Conservation (phyloP, 2,113 vertebrate genomes). For the Tetrao urogallus region DNA sequence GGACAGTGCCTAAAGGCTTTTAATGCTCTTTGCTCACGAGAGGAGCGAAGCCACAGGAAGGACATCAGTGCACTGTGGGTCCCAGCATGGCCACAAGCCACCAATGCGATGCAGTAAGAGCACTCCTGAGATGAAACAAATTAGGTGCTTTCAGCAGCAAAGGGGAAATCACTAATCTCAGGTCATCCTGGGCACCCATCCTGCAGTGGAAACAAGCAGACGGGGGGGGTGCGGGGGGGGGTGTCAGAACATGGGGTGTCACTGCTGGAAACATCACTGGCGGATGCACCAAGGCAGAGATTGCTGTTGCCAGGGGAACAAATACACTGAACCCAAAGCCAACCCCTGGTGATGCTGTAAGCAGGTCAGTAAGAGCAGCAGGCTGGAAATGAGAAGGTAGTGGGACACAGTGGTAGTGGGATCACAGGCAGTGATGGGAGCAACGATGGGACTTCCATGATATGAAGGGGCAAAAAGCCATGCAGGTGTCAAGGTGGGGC, state of each 20-base stretch:
- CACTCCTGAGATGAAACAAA: background rate
- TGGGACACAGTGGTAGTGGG: too few species aligned
- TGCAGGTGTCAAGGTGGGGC: background rate
- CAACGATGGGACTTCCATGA: background rate
- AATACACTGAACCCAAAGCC: background rate
- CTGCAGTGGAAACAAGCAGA: background rate
- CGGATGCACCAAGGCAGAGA: background rate
- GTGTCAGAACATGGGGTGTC: background rate
- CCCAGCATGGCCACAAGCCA: accelerated
- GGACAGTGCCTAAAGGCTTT: background rate
- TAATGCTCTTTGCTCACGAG: background rate
- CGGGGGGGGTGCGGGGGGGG: background rate
- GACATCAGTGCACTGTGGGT: accelerated
- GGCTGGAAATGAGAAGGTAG: background rate
- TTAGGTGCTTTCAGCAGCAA: background rate
- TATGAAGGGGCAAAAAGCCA: background rate
- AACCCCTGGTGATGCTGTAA: background rate
- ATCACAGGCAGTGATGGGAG: background rate
- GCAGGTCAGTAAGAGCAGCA: background rate
- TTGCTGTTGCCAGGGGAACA: background rate
- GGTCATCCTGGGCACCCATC: background rate
- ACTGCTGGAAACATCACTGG: background rate
- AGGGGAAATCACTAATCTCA: background rate
- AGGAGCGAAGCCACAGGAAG: background rate
- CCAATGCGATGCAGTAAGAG: accelerated